Conservation (phyloP, 2,888 invertebrate species). For the Fabriciana adippe region DNA sequence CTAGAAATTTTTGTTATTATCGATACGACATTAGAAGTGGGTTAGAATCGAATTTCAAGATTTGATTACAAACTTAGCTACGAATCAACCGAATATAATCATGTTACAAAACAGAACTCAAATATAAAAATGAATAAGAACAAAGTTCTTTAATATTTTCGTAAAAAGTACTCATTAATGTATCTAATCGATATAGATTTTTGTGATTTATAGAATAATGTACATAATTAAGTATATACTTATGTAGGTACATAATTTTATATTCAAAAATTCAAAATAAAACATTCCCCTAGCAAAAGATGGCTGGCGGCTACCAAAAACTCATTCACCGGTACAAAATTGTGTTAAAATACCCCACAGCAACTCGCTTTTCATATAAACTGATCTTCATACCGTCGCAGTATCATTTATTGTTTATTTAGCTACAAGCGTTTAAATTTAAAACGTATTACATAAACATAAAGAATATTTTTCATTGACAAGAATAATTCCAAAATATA, state of each 20-base stretch:
- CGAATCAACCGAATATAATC: too few species aligned
- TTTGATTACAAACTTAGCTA: too few species aligned
- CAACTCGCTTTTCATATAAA: conserved; percentile 66
- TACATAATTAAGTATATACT: too few species aligned
- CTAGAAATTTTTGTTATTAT: too few species aligned
- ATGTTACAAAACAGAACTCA: too few species aligned
- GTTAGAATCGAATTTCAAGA: too few species aligned
- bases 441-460: background rate
- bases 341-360: conserved; percentile 68
- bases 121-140: too few species aligned
- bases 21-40: too few species aligned
- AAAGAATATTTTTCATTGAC: conserved; percentile 22
- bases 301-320: conserved; percentile 80
- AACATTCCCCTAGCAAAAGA: conserved; percentile 48
- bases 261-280: background rate
- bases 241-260: background rate
- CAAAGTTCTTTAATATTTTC: too few species aligned
- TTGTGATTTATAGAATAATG: too few species aligned
- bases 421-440: conserved; percentile 22
- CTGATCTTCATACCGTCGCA: conserved; percentile 51
- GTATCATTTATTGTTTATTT: conserved; percentile 33
- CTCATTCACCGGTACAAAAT: conserved; percentile 81
- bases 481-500: background rate
- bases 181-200: too few species aligned
- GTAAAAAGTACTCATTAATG: too few species aligned